Evolutionary conservation across 2,113 vertebrate genomes (phyloP).

Genomic region (Ammodytes dubius): DNA sequence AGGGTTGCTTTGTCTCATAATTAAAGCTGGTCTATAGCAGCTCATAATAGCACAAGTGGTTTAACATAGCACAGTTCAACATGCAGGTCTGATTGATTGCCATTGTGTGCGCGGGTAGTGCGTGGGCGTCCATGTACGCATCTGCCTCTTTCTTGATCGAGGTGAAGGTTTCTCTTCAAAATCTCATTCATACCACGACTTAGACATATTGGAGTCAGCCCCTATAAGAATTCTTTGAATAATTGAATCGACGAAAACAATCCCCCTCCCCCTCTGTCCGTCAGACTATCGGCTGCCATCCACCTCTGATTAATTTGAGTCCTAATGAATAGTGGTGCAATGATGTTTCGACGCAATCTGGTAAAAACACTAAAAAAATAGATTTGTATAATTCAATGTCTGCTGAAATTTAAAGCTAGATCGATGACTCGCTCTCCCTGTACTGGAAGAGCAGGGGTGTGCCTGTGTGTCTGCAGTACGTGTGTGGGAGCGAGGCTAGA

Average conservation of each 20-base stretch:
- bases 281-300: conserved; percentile 31
- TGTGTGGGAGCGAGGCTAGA: conserved; percentile 19
- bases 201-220: conserved; percentile 17
- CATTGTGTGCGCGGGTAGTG: background rate
- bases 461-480: conserved; percentile 32
- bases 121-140: background rate
- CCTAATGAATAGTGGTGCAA: conserved; percentile 43
- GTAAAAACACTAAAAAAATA: conserved; percentile 22
- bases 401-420: conserved; percentile 52
- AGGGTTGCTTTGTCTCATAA: no score
- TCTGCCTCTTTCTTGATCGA: background rate
- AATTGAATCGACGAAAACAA: conserved; percentile 40
- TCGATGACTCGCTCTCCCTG: conserved; percentile 21
- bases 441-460: background rate
- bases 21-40: no score
- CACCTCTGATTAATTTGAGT: conserved; percentile 45
- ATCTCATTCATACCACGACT: conserved; percentile 25
- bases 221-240: conserved; percentile 22
- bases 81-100: conserved; percentile 20
- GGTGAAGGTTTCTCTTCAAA: conserved; percentile 12
- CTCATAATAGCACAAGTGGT: background rate
- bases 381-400: conserved; percentile 33
- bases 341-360: conserved; percentile 45
- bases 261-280: background rate
- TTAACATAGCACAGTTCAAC: background rate